Evolutionary conservation across 2,888 invertebrate genomes (phyloP), one percentile per base, ranked within the genome.

Genomic region (Leucoptera coffeella): DNA sequence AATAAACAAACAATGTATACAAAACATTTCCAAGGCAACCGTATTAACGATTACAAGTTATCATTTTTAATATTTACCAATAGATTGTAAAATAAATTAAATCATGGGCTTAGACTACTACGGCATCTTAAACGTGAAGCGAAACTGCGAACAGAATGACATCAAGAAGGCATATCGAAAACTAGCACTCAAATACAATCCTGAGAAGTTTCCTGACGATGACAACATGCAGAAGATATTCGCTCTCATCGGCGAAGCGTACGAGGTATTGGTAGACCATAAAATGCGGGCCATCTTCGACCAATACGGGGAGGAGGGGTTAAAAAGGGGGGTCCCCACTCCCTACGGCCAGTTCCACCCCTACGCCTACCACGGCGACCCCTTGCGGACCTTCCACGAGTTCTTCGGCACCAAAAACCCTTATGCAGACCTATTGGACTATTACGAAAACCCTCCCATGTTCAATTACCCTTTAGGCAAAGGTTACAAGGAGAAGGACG

Each of bases 361-460:
- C 0, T 89, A 84, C 48, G 65, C 77, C 22, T 93, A 85, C 61
- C 89, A 92, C 45, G 89, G 86, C 1, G 82, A 92, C 43, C 80
- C 84, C 1, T 51, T 81, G 40, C 59, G 71, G 35, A 86, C 87
- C 0, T 88, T 81, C 46, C 77, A 78, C 35, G 80, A 86, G 15
- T 90, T 90, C 53, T 92, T 91, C 50, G 89, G 88, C 13, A 84
- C 85, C 1, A 64, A 74, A 23, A 91, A 86, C 40, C 91, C 91
- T 2, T 92, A 85, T 55, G 82, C 82, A 1, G 83, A 87, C 50
- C 50, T 88, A 4, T 55, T 86, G 14, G 81, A 85, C 42, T 75
- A 76, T 35, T 61, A 80, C 19, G 67, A 73, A 31, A 74, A 80
- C 31, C 79, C 82, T 6, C 74, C 77, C 0, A 61, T 80, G 36